phyloP scores from a whole-genome alignment of 2,113 vertebrate species.

The Phrynosoma platyrhinos region DNA sequence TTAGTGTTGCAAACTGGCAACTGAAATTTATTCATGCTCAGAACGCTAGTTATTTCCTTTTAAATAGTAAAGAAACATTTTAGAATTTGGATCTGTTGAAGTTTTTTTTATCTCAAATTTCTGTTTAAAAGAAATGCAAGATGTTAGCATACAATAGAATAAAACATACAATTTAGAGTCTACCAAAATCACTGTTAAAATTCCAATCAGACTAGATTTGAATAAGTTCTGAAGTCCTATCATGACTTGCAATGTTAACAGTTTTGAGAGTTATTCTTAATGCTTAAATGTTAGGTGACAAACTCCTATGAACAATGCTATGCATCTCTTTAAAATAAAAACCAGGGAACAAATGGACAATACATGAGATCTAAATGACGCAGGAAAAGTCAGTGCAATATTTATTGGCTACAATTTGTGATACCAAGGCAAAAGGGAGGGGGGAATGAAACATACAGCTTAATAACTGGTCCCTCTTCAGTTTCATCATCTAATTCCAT shows the following conservation, averaged over 20 bases:
- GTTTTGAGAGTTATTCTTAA: conserved; percentile 2
- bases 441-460: conserved; percentile 37
- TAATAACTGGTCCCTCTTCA: conserved; percentile 50
- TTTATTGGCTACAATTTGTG: conserved; percentile 40
- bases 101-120: not conserved
- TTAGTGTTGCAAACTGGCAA: conserved; percentile 43
- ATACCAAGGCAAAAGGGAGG: conserved; percentile 22
- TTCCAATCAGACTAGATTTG: not conserved
- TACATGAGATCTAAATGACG: conserved; percentile 35
- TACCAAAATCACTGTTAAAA: not conserved
- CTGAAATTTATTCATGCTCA: conserved; percentile 31
- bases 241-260: not conserved
- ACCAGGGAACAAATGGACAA: conserved; percentile 44
- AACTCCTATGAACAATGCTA: conserved; percentile 13
- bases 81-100: not conserved
- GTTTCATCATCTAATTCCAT: conserved; percentile 44
- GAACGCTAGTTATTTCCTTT: not conserved
- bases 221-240: not conserved
- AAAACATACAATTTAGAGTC: not conserved
- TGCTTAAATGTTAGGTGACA: not conserved
- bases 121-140: conserved; percentile 36
- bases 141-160: not conserved
- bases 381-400: conserved; percentile 37
- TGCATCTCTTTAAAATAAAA: conserved; percentile 40
- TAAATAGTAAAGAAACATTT: not conserved